These are phyloP conservation scores for Drosophila baimaii DNA, from an alignment of 1,140 invertebrate species.

Conservation along the genomic window DNA sequence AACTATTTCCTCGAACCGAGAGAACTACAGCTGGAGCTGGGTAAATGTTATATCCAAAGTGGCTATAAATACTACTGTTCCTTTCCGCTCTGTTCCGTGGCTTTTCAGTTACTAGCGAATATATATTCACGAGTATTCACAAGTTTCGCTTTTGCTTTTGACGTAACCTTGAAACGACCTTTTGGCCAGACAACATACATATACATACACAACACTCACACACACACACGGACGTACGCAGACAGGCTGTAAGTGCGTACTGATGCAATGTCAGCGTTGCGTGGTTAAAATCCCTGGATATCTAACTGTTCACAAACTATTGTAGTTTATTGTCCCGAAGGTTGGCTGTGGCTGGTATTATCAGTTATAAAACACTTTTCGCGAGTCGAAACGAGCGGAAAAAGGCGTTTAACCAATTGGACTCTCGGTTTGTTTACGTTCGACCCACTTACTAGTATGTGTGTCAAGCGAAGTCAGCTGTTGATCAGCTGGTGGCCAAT, in stretches of 20 bases:
- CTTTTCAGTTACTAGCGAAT: conserved; percentile 75
- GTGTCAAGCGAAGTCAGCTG: conserved; percentile 34
- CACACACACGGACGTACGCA: conserved; percentile 41
- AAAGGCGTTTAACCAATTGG: conserved; percentile 36
- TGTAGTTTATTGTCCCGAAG: neutral
- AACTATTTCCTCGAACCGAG: conserved; percentile 21
- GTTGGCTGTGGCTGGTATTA: neutral
- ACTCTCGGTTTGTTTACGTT: conserved; percentile 45
- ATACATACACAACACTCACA: conserved; percentile 39
- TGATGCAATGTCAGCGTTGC: conserved; percentile 64
- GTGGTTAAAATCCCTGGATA: conserved; percentile 28
- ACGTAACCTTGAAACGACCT: conserved; percentile 79
- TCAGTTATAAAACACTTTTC: conserved; percentile 35
- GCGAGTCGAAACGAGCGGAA: conserved; percentile 27
- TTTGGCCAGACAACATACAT: conserved; percentile 52
- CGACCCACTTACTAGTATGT: conserved; percentile 5
- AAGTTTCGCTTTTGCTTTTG: conserved; percentile 70
- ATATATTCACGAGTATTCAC: conserved; percentile 50
- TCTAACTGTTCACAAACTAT: neutral
- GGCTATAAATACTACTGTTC: conserved; percentile 54
- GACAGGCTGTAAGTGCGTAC: conserved; percentile 54
- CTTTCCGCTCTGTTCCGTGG: conserved; percentile 55
- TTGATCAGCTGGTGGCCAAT: conserved; percentile 24
- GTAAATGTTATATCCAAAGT: conserved; percentile 41
- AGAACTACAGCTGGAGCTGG: conserved; percentile 37